phyloP scores from a whole-genome alignment of 2,888 invertebrate species.

The Nephrocerus scutellatus region DNA sequence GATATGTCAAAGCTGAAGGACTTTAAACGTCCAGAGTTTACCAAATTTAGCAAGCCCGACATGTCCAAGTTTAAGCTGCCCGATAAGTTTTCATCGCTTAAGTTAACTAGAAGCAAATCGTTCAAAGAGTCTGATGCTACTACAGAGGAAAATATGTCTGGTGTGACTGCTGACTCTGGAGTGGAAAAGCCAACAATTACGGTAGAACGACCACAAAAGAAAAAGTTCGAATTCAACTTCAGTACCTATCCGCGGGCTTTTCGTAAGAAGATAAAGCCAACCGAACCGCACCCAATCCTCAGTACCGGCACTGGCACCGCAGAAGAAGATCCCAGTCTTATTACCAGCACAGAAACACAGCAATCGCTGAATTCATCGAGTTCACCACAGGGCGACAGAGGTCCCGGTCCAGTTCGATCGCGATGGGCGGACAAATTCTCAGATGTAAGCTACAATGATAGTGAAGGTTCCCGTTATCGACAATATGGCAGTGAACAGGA shows the following conservation, averaged over 20 bases:
- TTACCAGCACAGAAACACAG: slow-evolving; percentile 53
- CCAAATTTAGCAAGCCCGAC: slow-evolving; percentile 52
- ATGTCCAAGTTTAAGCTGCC: slow-evolving; percentile 59
- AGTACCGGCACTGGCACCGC: slow-evolving; percentile 29
- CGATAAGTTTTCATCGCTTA: slow-evolving; percentile 57
- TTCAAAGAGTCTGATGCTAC: slow-evolving; percentile 36
- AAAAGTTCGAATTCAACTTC: slow-evolving; percentile 64
- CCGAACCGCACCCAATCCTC: slow-evolving; percentile 30
- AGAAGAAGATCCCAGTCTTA: slow-evolving; percentile 37
- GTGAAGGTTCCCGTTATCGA: slow-evolving; percentile 47
- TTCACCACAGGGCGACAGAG: slow-evolving; percentile 54
- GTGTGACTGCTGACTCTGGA: slow-evolving; percentile 52
- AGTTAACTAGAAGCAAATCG: slow-evolving; percentile 49
- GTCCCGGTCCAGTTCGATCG: slow-evolving; percentile 49
- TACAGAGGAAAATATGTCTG: slow-evolving; percentile 51
- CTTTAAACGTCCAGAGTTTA: slow-evolving; percentile 43
- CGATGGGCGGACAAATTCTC: slow-evolving; percentile 51
- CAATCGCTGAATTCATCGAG: slow-evolving; percentile 62
- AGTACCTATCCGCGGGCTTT: slow-evolving; percentile 73
- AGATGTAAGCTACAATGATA: slow-evolving; percentile 49
- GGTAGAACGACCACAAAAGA: slow-evolving; percentile 52
- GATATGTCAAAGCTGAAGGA: slow-evolving; percentile 50
- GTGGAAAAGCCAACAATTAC: no score
- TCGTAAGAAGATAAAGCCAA: slow-evolving; percentile 37
- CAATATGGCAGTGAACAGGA: slow-evolving; percentile 45